phyloP scores from a whole-genome alignment of 2,888 invertebrate species.

The Ischnura elegans region DNA sequence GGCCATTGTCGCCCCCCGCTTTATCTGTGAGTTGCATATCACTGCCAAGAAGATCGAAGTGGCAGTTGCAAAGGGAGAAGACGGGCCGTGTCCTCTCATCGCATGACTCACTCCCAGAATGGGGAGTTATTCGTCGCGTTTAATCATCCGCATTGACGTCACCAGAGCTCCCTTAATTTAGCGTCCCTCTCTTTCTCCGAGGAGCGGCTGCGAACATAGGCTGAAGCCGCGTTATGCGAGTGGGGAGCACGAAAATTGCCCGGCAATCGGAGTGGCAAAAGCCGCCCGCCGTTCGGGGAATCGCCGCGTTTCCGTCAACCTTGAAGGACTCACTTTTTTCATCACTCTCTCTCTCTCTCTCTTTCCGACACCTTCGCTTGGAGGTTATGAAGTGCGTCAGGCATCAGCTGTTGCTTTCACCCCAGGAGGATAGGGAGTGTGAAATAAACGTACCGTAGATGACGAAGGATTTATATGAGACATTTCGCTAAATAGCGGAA shows the following conservation, averaged over 20 bases:
- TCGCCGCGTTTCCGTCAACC: background rate
- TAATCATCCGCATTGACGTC: conserved; percentile 48
- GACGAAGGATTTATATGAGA: too few species aligned
- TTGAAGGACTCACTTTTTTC: background rate
- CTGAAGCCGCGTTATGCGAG: background rate
- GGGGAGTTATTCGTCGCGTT: conserved; percentile 46
- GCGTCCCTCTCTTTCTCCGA: background rate
- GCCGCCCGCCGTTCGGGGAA: background rate
- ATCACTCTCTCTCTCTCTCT: too few species aligned
- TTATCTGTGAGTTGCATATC: background rate
- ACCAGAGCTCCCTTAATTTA: conserved; percentile 17
- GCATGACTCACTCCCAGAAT: conserved; percentile 57
- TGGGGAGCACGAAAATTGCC: background rate
- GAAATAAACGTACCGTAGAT: too few species aligned
- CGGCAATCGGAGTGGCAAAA: background rate
- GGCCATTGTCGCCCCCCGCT: conserved; percentile 16
- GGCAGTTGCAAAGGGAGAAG: too few species aligned
- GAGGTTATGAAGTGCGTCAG: background rate
- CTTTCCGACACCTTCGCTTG: background rate
- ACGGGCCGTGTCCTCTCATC: conserved; percentile 36
- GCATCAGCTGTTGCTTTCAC: background rate
- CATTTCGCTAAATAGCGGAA: too few species aligned
- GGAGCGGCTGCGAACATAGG: background rate
- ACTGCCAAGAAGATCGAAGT: conserved; percentile 37
- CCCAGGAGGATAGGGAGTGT: background rate